Conservation (phyloP, 2,888 invertebrate genomes). For the Eupithecia inturbata region DNA sequence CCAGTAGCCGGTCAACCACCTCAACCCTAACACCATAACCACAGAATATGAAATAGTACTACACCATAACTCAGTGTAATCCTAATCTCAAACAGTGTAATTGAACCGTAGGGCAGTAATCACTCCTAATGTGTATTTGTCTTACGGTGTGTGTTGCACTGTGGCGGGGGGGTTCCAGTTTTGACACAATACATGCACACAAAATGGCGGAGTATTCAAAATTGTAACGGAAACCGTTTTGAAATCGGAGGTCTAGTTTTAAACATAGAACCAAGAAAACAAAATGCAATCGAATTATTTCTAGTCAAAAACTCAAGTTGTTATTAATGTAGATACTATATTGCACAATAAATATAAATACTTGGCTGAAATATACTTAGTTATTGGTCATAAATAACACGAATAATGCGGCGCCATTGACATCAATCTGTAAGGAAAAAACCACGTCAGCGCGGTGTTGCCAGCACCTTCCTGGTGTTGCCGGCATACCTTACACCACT, state of each 20-base stretch:
- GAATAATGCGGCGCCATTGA: too few species aligned
- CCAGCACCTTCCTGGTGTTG: too few species aligned
- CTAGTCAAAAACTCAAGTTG: too few species aligned
- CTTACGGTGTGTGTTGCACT: slow-evolving; percentile 26
- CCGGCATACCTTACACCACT: too few species aligned
- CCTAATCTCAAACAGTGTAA: slow-evolving; percentile 54
- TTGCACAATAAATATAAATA: too few species aligned
- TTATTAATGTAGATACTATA: too few species aligned
- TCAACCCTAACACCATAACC: slow-evolving; percentile 49
- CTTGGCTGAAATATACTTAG: too few species aligned
- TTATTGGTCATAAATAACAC: too few species aligned
- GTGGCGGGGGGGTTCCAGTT: slow-evolving; percentile 14
- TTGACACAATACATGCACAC: neutral
- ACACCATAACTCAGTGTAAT: slow-evolving; percentile 58
- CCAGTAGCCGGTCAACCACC: neutral
- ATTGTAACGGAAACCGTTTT: neutral
- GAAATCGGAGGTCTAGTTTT: neutral
- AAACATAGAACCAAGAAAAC: neutral
- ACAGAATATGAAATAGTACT: slow-evolving; percentile 1
- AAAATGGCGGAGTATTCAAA: neutral
- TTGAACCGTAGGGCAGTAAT: slow-evolving; percentile 49
- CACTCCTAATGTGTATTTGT: slow-evolving; percentile 45
- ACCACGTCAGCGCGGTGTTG: too few species aligned
- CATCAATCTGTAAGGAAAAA: too few species aligned
- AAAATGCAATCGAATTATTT: too few species aligned